Conservation (phyloP, 1,140 invertebrate species). For the Sarcophaga bullata region DNA sequence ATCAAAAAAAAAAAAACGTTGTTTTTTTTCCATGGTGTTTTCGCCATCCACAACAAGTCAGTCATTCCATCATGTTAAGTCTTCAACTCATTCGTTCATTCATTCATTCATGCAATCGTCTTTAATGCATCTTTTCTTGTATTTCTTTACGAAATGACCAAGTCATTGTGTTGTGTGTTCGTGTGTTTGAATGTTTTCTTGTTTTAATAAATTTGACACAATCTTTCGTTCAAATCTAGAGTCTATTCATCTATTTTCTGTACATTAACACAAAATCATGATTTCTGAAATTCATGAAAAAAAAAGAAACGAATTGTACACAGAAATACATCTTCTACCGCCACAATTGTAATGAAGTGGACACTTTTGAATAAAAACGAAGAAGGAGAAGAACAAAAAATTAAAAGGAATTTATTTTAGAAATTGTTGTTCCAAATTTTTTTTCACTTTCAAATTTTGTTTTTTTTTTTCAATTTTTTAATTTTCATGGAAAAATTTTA, state of each 20-base stretch:
- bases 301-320: no score
- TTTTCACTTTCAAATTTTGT: no score
- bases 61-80: background rate
- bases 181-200: constrained; percentile 3
- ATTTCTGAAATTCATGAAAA: no score
- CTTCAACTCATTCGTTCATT: background rate
- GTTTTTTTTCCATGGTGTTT: background rate
- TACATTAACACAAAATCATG: no score
- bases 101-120: background rate
- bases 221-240: background rate
- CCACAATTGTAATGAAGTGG: background rate
- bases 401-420: no score
- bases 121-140: background rate
- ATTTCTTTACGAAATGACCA: no score
- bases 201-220: constrained; percentile 15
- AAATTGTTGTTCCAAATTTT: background rate
- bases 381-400: no score
- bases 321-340: background rate
- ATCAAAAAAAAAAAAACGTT: background rate
- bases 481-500: no score
- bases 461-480: no score
- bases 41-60: background rate
- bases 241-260: constrained; percentile 1
- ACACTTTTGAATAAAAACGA: background rate
- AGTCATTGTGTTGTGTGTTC: background rate